phyloP scores from a whole-genome alignment of 2,888 invertebrate genomes.

The Monopis laevigella region DNA sequence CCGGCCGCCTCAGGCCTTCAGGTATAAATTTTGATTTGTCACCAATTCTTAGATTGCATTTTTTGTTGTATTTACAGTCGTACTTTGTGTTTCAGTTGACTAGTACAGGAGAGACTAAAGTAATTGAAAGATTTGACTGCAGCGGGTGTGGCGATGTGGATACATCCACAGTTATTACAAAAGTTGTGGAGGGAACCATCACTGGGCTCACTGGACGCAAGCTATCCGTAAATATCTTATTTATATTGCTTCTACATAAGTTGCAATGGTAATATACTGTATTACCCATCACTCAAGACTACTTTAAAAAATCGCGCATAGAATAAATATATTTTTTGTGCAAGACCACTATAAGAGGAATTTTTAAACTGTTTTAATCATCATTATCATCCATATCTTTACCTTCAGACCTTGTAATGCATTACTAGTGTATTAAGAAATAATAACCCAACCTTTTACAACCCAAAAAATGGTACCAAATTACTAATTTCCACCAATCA shows the following conservation, averaged over 20 bases:
- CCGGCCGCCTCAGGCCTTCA: conserved; percentile 94
- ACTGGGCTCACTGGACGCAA: conserved; percentile 89
- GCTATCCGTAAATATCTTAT: conserved; percentile 73
- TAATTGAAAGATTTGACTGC: conserved; percentile 94
- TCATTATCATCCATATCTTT: too few relatives aligned
- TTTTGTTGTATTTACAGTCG: conserved; percentile 22
- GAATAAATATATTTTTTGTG: too few relatives aligned
- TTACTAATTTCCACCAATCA: background rate
- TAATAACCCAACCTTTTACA: too few relatives aligned
- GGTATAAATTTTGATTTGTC: conserved; percentile 71
- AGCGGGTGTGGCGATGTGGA: conserved; percentile 98
- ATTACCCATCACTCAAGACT: too few relatives aligned
- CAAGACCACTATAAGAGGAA: too few relatives aligned
- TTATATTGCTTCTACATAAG: too few relatives aligned
- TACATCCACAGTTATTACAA: conserved; percentile 71
- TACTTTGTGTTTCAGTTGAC: conserved; percentile 71
- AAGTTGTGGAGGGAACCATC: conserved; percentile 73
- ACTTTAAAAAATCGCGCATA: too few relatives aligned
- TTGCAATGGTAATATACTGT: too few relatives aligned
- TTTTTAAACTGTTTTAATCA: too few relatives aligned
- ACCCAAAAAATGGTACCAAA: background rate
- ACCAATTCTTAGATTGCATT: conserved; percentile 34
- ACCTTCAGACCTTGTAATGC: too few relatives aligned
- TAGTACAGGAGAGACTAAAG: conserved; percentile 88
- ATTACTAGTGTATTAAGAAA: too few relatives aligned